phyloP scores from a whole-genome alignment of 2,797 vertebrate species.

The Sebastes vulpes region DNA sequence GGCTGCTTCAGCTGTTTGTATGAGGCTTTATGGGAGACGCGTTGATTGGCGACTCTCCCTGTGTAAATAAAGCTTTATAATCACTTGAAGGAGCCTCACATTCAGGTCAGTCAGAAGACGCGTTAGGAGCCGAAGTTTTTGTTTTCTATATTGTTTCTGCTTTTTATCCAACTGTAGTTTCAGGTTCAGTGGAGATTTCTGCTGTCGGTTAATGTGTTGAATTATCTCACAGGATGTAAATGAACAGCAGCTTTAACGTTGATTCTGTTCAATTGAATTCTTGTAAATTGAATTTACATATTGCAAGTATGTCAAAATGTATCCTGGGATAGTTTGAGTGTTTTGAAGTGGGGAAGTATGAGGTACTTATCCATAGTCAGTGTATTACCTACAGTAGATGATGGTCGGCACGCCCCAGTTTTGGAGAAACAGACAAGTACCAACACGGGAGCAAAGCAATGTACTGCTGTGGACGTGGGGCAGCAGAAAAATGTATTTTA shows the following conservation, averaged over 20 bases:
- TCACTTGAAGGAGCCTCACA: background rate
- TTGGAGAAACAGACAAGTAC: no score
- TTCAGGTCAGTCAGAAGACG: background rate
- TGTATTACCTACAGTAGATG: no score
- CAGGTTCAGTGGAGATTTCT: background rate
- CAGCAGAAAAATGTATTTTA: no score
- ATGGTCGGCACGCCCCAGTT: fast-evolving
- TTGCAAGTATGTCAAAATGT: background rate
- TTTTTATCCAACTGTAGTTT: background rate
- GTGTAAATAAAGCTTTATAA: background rate
- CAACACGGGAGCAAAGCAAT: no score
- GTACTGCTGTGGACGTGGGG: no score
- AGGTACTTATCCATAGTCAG: no score
- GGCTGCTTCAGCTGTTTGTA: background rate
- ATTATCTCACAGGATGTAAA: background rate
- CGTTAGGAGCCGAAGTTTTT: background rate
- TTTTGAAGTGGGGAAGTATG: no score
- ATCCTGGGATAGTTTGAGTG: no score
- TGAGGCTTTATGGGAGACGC: background rate
- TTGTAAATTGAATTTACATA: background rate
- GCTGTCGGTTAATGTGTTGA: background rate
- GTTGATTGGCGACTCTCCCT: background rate
- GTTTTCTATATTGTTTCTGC: background rate
- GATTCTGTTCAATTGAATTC: background rate
- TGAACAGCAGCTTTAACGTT: background rate